Evolutionary conservation across 2,113 vertebrate species (phyloP).

Genomic region (Melanotaenia duboulayi): DNA sequence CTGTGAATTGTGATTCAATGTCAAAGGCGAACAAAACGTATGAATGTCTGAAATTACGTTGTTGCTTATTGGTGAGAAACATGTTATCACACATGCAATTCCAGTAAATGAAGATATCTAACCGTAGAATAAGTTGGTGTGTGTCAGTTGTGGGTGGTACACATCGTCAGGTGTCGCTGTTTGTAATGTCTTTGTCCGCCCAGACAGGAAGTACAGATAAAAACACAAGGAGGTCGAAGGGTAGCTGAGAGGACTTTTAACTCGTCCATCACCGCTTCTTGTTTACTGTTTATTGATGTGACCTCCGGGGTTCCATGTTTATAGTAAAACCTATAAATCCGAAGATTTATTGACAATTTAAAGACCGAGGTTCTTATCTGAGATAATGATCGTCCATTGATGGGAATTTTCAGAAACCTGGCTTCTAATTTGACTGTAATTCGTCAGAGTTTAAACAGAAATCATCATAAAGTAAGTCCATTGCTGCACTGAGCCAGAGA

Average conservation of each 20-base stretch:
- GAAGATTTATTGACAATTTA: not conserved
- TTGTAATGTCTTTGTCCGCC: constrained; percentile 43
- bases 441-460: not conserved
- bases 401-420: constrained; percentile 35
- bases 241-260: not conserved
- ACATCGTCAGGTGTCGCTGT: not conserved
- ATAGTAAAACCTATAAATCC: too few species aligned
- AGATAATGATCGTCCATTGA: not conserved
- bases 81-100: not conserved
- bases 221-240: constrained; percentile 20
- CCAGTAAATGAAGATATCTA: too few species aligned
- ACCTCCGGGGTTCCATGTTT: too few species aligned
- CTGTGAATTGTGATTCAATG: not conserved
- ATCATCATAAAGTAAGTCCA: constrained; percentile 43
- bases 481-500: fast-evolving
- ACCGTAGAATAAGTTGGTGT: too few species aligned
- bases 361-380: not conserved
- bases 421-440: not conserved
- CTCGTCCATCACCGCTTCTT: not conserved
- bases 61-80: not conserved
- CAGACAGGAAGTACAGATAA: constrained; percentile 61
- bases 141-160: too few species aligned
- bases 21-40: not conserved
- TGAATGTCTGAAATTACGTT: not conserved
- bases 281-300: not conserved